Conservation (phyloP, 2,797 vertebrate genomes). For the Fistularia tabacaria region DNA sequence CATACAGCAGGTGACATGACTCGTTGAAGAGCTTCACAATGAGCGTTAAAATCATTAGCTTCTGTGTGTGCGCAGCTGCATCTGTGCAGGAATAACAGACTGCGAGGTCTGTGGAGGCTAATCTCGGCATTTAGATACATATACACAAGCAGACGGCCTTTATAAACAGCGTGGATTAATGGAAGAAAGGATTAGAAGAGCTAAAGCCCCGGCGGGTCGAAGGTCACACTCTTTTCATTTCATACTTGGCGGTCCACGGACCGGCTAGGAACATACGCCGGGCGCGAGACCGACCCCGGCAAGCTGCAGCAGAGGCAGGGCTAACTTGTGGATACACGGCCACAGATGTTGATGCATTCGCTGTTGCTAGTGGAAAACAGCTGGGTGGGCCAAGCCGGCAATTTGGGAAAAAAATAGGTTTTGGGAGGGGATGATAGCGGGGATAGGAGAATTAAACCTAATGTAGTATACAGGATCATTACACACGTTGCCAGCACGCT, state of each 20-base stretch:
- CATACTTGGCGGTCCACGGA: slow-evolving; percentile 15
- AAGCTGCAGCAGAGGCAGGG: slow-evolving; percentile 6
- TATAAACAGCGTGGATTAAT: slow-evolving; percentile 54
- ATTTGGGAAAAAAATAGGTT: slow-evolving; percentile 21
- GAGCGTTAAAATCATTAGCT: slow-evolving; percentile 31
- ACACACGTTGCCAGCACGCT: slow-evolving; percentile 24
- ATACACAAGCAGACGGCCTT: slow-evolving; percentile 31
- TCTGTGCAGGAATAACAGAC: slow-evolving; percentile 16
- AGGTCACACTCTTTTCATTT: slow-evolving; percentile 48
- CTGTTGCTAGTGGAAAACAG: slow-evolving; percentile 22
- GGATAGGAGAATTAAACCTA: slow-evolving; percentile 23
- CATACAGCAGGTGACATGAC: slow-evolving; percentile 18
- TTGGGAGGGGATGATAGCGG: slow-evolving; percentile 27
- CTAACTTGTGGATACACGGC: slow-evolving; percentile 9
- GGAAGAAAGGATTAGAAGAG: slow-evolving; percentile 44
- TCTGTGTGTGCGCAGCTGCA: slow-evolving; percentile 10
- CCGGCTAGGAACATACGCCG: slow-evolving; percentile 1
- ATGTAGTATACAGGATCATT: slow-evolving; percentile 20
- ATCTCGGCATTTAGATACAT: slow-evolving; percentile 50
- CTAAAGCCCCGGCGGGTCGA: slow-evolving; percentile 31
- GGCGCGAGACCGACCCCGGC: slow-evolving; percentile 9
- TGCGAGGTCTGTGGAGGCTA: slow-evolving; percentile 42
- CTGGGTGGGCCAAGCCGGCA: slow-evolving; percentile 18
- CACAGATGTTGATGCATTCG: slow-evolving; percentile 33
- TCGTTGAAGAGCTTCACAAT: slow-evolving; percentile 1